phyloP scores from a whole-genome alignment of 2,797 vertebrate species.

The Sphenopsis melanotis region DNA sequence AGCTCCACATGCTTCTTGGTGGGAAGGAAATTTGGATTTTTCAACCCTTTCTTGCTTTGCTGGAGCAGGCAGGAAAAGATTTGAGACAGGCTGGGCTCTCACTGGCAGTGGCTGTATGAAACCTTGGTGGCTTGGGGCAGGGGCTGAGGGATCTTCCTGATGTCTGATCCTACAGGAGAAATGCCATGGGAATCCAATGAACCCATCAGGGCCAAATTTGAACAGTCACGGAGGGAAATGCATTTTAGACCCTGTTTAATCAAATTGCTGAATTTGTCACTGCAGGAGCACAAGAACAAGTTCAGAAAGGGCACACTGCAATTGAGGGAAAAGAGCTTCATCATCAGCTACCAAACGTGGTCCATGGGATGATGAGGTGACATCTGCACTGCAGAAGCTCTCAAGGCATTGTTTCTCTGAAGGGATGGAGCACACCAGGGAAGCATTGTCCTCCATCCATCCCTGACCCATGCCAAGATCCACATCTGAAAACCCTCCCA shows the following conservation, averaged over 20 bases:
- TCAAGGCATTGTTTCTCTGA: rapidly evolving
- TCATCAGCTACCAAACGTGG: rapidly evolving
- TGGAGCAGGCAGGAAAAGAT: rapidly evolving
- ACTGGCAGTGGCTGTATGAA: neutral
- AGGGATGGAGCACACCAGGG: neutral
- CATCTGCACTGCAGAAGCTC: neutral
- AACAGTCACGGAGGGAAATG: rapidly evolving
- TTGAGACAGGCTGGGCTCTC: neutral
- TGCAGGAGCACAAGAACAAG: neutral
- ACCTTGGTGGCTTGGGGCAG: rapidly evolving
- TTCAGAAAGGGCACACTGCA: neutral
- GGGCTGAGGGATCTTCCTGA: neutral
- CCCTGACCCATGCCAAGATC: neutral
- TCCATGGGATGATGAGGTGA: neutral
- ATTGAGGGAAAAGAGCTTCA: rapidly evolving
- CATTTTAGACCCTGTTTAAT: neutral
- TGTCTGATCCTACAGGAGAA: neutral
- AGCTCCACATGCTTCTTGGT: neutral
- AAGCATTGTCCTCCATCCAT: rapidly evolving
- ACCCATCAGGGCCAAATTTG: neutral
- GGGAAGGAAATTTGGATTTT: neutral
- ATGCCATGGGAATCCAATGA: neutral
- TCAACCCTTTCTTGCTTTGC: neutral
- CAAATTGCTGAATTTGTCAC: rapidly evolving
- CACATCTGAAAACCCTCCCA: rapidly evolving